Percentiles rank a stretch among this genome's conserved stretches.
Conservation (phyloP, 2,888 invertebrate genomes). For the Sceliomorpha sp. region DNA sequence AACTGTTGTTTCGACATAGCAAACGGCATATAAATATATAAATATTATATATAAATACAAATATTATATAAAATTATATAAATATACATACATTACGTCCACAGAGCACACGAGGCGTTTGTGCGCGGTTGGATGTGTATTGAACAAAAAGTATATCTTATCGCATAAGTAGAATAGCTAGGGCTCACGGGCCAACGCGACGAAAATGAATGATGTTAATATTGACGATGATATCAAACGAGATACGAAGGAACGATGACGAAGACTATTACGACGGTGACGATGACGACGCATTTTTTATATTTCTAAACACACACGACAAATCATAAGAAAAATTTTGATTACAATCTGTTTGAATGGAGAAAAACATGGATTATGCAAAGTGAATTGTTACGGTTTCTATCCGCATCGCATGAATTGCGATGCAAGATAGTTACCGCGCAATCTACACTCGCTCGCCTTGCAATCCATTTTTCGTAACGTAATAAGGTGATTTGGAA, state of each 20-base stretch:
- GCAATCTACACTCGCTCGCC: no score
- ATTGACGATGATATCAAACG: slow-evolving; percentile 61
- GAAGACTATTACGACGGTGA: slow-evolving; percentile 49
- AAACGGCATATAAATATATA: slow-evolving; percentile 63
- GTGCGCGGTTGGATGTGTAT: slow-evolving; percentile 39
- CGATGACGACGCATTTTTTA: slow-evolving; percentile 72
- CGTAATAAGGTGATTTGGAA: slow-evolving; percentile 49
- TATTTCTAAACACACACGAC: slow-evolving; percentile 68
- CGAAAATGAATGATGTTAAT: slow-evolving; percentile 64
- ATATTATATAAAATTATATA: slow-evolving; percentile 59
- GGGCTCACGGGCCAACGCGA: slow-evolving; percentile 69
- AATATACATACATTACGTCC: slow-evolving; percentile 51
- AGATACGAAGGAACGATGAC: slow-evolving; percentile 56
- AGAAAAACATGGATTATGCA: no score
- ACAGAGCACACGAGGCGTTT: slow-evolving; percentile 45
- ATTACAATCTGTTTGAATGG: slow-evolving; percentile 70
- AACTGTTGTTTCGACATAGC: slow-evolving; percentile 63
- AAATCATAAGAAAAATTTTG: slow-evolving; percentile 63
- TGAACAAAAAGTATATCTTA: slow-evolving; percentile 66
- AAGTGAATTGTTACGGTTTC: no score
- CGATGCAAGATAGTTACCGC: no score
- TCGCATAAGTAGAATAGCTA: slow-evolving; percentile 74
- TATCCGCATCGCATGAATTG: no score
- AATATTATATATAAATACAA: slow-evolving; percentile 62
- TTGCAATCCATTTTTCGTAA: no score